phyloP scores from a whole-genome alignment of 2,888 invertebrate genomes.

The Selenia dentaria region DNA sequence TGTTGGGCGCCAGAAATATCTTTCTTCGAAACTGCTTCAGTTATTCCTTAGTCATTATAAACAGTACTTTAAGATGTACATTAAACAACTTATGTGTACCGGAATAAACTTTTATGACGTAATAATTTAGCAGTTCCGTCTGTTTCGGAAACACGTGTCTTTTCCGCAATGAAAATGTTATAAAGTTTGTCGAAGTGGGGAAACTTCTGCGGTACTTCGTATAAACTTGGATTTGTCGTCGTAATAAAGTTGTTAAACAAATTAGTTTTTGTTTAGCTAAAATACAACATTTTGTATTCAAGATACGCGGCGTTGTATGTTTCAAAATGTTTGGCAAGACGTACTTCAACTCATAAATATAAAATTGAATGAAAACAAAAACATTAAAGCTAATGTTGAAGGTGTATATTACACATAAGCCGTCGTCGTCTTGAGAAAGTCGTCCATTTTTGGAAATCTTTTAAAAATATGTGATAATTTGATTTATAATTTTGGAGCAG shows the following conservation, averaged over 20 bases:
- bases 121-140: conserved; percentile 22
- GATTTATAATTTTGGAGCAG: no score
- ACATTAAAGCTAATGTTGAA: no score
- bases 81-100: conserved; percentile 17
- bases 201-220: conserved; percentile 18
- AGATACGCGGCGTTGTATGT: background rate
- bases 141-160: conserved; percentile 23
- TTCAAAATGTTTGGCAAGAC: background rate
- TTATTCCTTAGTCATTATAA: conserved; percentile 16
- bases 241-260: conserved; percentile 11
- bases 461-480: no score
- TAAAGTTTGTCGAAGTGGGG: conserved; percentile 13
- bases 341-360: no score
- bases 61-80: conserved; percentile 3
- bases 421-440: no score
- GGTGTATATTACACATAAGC: no score
- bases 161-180: conserved; percentile 20
- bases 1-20: background rate
- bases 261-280: conserved; percentile 3
- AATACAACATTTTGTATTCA: background rate
- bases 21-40: background rate
- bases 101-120: conserved; percentile 26
- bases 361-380: background rate
- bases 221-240: conserved; percentile 12
- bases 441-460: no score